Evolutionary conservation across 2,888 invertebrate genomes (phyloP).

Genomic region (Opisthograptis luteolata): DNA sequence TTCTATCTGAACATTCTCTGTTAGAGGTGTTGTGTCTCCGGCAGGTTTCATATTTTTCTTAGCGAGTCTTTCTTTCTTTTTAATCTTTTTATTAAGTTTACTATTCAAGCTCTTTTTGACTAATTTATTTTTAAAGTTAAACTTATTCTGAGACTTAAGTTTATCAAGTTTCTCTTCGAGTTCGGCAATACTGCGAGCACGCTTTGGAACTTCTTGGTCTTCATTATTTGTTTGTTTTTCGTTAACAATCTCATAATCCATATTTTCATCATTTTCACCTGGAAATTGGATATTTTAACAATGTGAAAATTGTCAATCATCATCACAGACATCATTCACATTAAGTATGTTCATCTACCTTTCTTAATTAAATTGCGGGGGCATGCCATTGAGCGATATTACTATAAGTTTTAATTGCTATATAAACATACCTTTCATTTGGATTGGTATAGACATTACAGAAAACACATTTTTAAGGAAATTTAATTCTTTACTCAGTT

Average conservation of each 20-base stretch:
- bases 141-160: constrained; percentile 85
- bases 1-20: constrained; percentile 40
- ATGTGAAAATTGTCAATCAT: too few relatives aligned
- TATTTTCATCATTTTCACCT: constrained; percentile 66
- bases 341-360: too few relatives aligned
- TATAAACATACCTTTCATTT: constrained; percentile 64
- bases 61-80: constrained; percentile 81
- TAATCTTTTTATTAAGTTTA: constrained; percentile 87
- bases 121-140: constrained; percentile 87
- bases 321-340: too few relatives aligned
- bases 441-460: constrained; percentile 79
- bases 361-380: too few relatives aligned
- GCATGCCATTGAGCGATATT: too few relatives aligned
- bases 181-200: constrained; percentile 86
- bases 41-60: constrained; percentile 58
- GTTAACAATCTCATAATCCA: constrained; percentile 66
- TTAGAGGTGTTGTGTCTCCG: constrained; percentile 40
- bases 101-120: constrained; percentile 87
- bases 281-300: neutral
- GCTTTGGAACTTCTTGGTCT: constrained; percentile 60
- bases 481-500: constrained; percentile 80
- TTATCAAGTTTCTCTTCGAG: constrained; percentile 86
- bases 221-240: constrained; percentile 48
- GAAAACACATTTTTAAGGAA: constrained; percentile 85
- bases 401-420: neutral